Evolutionary conservation across 2,797 vertebrate species (phyloP), one percentile per base, ranked within the genome.

Genomic region (Hozukius guyotensis): DNA sequence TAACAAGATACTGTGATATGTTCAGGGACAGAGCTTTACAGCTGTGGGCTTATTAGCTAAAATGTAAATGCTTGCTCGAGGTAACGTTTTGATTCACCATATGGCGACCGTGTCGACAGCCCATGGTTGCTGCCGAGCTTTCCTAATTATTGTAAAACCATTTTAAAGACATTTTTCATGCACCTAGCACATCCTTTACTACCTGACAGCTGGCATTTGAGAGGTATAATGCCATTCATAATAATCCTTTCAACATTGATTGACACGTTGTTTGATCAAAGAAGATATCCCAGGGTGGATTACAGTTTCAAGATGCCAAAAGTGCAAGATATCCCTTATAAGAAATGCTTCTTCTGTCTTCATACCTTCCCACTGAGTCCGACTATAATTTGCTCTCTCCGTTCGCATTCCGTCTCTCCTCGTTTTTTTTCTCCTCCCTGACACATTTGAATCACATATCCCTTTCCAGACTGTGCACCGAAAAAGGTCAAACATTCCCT

Each of bases 401-500:
- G 53, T 79, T 81, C 77, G 80, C 60, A 73, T 86, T 79, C 70
- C 5, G 5, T 86, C 78, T 79, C 69, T 27, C 75, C 66, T 75
- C 79, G 57, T 87, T 81, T 90, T 90, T 80, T 34, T 31, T 59
- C 60, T 69, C 82, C 81, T 84, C 73, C 70, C 88, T 92, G 88
- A 85, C 91, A 91, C 81, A 90, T 90, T 90, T 88, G 84, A 94
- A 91, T 93, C 89, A 90, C 92, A 95, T 86, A 92, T 94, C 93
- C 90, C 91, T 93, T 94, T 94, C 85, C 88, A 89, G 88, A 88
- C 87, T 72, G 77, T 89, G 85, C 85, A 70, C 87, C 11, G 83
- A 87, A 88, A 95, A 96, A 95, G 94, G 94, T 95, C 94, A 94
- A 92, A 92, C 87, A 86, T 92, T 85, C 82, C 69, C 83, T 84